Evolutionary conservation across 2,888 invertebrate species (phyloP).

Genomic region (Papilio protenor): DNA sequence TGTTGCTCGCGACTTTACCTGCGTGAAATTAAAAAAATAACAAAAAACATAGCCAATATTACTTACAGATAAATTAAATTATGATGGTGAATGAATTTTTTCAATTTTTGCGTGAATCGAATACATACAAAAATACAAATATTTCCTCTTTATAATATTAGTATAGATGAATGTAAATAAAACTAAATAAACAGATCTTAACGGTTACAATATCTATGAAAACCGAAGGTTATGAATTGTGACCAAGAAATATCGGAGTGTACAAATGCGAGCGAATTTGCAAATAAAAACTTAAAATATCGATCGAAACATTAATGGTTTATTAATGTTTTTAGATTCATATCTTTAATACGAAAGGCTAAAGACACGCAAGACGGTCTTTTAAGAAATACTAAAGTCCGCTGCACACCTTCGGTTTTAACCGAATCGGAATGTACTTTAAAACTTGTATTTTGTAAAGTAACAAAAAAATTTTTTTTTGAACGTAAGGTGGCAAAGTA

Average conservation of each 20-base stretch:
- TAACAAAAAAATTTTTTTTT: no score
- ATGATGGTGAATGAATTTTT: no score
- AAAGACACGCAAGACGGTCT: constrained; percentile 23
- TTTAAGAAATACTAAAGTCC: constrained; percentile 21
- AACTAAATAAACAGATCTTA: not conserved
- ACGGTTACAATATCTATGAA: not conserved
- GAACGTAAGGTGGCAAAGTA: no score
- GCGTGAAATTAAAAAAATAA: no score
- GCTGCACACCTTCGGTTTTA: not conserved
- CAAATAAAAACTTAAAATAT: not conserved
- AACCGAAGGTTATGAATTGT: not conserved
- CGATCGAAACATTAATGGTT: constrained; percentile 27
- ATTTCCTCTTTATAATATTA: no score
- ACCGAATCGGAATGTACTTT: not conserved
- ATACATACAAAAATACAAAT: no score
- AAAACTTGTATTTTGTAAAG: not conserved
- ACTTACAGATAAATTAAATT: no score
- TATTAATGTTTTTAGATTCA: constrained; percentile 31
- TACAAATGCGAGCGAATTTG: not conserved
- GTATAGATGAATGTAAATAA: no score
- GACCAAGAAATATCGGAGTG: not conserved
- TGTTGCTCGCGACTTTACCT: no score
- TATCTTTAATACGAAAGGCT: constrained; percentile 10
- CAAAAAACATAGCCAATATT: no score
- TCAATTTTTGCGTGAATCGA: no score